Evolutionary conservation across 2,888 invertebrate genomes (phyloP), one percentile per base, ranked within the genome.

Genomic region (Oscheius myriophilus): DNA sequence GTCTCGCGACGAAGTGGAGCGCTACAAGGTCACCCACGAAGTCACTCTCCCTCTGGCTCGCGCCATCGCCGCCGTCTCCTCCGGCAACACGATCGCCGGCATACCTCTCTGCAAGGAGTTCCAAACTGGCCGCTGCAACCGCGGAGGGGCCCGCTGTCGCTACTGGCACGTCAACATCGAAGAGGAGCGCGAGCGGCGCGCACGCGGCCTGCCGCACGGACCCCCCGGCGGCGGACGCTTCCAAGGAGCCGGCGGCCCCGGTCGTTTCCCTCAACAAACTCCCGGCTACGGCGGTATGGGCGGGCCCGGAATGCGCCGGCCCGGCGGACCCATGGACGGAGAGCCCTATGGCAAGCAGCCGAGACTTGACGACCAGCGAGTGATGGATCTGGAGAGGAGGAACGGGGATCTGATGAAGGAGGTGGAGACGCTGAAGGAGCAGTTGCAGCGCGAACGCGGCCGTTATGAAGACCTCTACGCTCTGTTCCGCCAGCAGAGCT

Each of bases 1-100:
- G 83, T 90, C 91, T 0, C 89, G 91, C 21, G 91, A 91, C 82
- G 92, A 92, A 80, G 92, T 93, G 85, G 90, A 90, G 72, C 91
- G 91, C 71, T 92, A 91, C 83, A 90, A 91, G 78, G 89, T 90
- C 59, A 91, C 91, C 12, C 92, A 92, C 0, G 91, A 92, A 84
- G 89, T 93, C 83, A 92, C 92, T 6, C 83, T 86, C 11, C 71
- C 77, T 52, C 51, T 78, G 67, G 89, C 90, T 54, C 81, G 87
- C 21, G 88, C 88, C 70, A 85, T 84, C 70, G 82, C 87, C 51
- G 86, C 86, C 67, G 85, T 87, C 65, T 80, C 84, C 42, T 83
- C 71, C 67, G 83, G 79, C 72, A 84, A 86, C 72, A 76, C 73
- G 11, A 83, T 86, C 59, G 83, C 83, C 75, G 84, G 85, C 45